Conservation (phyloP, 35 echinoderm and acorn worm genomes). For the Eucidaris tribuloides region DNA sequence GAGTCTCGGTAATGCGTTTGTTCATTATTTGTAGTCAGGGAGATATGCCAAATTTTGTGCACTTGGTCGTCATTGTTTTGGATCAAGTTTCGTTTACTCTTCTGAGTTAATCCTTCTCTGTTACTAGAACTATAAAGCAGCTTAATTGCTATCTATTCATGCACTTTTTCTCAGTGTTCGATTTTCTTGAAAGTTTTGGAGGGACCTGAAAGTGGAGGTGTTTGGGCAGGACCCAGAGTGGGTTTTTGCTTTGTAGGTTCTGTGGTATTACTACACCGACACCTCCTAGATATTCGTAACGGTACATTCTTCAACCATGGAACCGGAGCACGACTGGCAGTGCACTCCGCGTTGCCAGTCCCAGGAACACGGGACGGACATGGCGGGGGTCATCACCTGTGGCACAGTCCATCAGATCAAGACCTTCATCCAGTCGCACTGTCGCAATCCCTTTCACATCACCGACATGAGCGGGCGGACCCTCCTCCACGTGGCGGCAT, state of each 20-base stretch:
- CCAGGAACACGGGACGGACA: slow-evolving; percentile 55
- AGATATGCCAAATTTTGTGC: neutral
- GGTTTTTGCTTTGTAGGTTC: neutral
- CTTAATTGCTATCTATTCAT: too few relatives aligned
- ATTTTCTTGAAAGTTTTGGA: neutral
- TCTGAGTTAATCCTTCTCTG: too few relatives aligned
- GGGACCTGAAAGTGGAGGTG: neutral
- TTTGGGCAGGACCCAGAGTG: neutral
- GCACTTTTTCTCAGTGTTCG: neutral
- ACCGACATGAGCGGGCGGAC: slow-evolving; percentile 66
- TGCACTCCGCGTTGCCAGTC: slow-evolving; percentile 81
- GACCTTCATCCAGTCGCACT: slow-evolving; percentile 29
- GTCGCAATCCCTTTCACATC: slow-evolving; percentile 58
- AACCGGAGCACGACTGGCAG: slow-evolving; percentile 1
- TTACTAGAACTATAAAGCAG: too few relatives aligned
- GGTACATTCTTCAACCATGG: neutral
- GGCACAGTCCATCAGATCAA: slow-evolving; percentile 72
- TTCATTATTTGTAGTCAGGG: neutral
- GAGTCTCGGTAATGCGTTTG: neutral
- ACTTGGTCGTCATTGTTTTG: neutral
- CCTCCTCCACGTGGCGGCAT: slow-evolving; percentile 80
- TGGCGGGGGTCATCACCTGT: slow-evolving; percentile 78
- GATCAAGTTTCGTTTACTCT: neutral
- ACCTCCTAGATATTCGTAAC: neutral
- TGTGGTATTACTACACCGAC: neutral